Base-by-base conservation (phyloP, 2,113 vertebrate genomes). In the Gopherus flavomarginatus region DNA sequence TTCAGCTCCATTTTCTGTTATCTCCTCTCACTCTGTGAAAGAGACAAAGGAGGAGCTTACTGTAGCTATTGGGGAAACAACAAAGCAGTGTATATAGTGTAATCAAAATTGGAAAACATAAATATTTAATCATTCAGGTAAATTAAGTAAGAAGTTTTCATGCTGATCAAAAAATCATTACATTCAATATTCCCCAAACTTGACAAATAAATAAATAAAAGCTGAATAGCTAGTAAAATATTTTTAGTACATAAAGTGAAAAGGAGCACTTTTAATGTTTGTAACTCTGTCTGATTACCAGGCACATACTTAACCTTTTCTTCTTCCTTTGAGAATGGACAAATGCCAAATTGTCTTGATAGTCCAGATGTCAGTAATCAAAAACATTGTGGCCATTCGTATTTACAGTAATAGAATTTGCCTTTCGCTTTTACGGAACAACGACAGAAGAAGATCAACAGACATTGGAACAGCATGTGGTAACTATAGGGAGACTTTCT, bases 401-500 rank as follows among this genome's bases (percentile, higher is more conserved):
- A 89, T 96, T 95, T 97, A 90, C 96, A 97, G 95, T 96, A 97
- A 79, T 96, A 98, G 96, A 94, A 93, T 89, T 98, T 97, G 77
- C 90, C 95, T 98, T 98, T 97, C 91, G 89, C 95, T 95, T 89
- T 97, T 93, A 93, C 10, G 94, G 95, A 96, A 93, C 95, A 97
- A 95, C 87, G 80, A 56, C 92, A 79, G 98, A 98, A 98, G 98
- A 98, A 98, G 98, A 98, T 95, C 92, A 94, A 21, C 88, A 79
- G 94, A 88, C 90, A 12, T 87, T 96, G 89, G 97, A 96, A 83
- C 96, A 97, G 89, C 96, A 93, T 0, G 96, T 94, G 98, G 97
- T 98, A 97, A 97, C 96, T 96, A 90, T 80, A 97, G 97, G 97
- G 96, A 94, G 93, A 95, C 92, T 93, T 94, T 96, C 97, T 98